A percentile compares a stretch with the other conserved stretches of the same genome.
These are phyloP conservation scores for Cyanistes caeruleus DNA, from an alignment of 2,113 vertebrate genomes.

Conservation along the genomic window DNA sequence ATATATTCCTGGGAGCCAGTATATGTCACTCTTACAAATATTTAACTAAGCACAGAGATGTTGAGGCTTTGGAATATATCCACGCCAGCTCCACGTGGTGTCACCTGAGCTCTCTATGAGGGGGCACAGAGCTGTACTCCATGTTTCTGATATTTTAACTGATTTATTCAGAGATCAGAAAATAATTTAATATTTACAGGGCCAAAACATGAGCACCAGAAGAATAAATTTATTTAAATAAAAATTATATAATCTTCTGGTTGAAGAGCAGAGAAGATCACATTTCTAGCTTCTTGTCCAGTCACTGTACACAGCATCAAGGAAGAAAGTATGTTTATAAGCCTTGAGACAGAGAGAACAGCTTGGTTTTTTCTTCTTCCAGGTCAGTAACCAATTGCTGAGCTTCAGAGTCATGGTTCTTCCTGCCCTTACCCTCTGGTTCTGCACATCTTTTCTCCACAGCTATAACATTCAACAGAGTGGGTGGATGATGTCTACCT, in stretches of 20 bases:
- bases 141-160: not conserved
- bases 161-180: not conserved
- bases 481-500: not conserved
- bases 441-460: not conserved
- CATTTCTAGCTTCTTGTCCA: not conserved
- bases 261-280: not conserved
- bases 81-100: fast-evolving
- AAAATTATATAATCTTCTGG: not conserved
- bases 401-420: not conserved
- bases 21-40: not conserved
- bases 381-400: not conserved
- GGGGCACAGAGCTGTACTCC: not conserved
- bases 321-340: not conserved
- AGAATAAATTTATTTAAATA: not conserved
- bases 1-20: not conserved
- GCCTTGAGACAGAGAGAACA: not conserved
- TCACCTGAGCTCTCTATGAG: not conserved
- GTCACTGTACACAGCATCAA: no score
- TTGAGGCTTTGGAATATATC: not conserved
- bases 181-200: not conserved
- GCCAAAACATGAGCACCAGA: not conserved
- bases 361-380: not conserved
- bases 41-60: not conserved
- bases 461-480: not conserved
- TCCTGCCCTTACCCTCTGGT: not conserved